Base-by-base conservation (phyloP, 2,113 vertebrate genomes). In the Urocitellus parryii region DNA sequence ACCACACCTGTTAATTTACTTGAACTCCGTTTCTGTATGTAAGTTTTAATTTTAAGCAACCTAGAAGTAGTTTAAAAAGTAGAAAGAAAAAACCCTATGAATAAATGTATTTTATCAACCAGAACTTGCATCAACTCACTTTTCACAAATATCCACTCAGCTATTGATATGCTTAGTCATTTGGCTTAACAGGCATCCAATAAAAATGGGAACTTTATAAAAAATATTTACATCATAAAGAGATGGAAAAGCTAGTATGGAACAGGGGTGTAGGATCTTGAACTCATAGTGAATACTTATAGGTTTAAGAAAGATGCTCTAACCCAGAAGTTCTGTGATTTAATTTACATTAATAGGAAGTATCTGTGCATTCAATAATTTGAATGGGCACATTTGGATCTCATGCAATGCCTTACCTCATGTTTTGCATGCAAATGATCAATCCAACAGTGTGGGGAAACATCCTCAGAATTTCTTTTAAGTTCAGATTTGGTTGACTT, bases 21-120 rank as follows among this genome's bases (percentile, higher is more conserved):
- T 67, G 51, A 81, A 87, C 11, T 74, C 73, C 34, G 25, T 63
- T 77, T 87, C 67, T 18, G 8, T 56, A 20, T 34, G 20, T 63
- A 65, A 70, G 58, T 63, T 85, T 77, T 86, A 9, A 92, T 77
- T 61, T n/a, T 70, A 56, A 86, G 45, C 10, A 61, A 32, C 1
- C 27, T 82, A 88, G n/a, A 96, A 68, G 79, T 68, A 63, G 29
- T 77, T 96, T 93, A 90, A 76, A 53, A 95, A 86, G 14, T 53
- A 87, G 67, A 18, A 83, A 81, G 51, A 89, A 25, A 29, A 42
- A 34, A 24, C 24, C 53, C 81, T 37, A 61, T 56, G 68, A 83
- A 51, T 78, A 72, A 63, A n/a, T 39, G 67, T 25, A 56, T 90
- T 79, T 90, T 34, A 45, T 89, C 77, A 51, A 88, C 25, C 17